These are phyloP conservation scores for Semnopithecus entellus DNA, from an alignment of 2,113 vertebrate species.

Conservation along the genomic window DNA sequence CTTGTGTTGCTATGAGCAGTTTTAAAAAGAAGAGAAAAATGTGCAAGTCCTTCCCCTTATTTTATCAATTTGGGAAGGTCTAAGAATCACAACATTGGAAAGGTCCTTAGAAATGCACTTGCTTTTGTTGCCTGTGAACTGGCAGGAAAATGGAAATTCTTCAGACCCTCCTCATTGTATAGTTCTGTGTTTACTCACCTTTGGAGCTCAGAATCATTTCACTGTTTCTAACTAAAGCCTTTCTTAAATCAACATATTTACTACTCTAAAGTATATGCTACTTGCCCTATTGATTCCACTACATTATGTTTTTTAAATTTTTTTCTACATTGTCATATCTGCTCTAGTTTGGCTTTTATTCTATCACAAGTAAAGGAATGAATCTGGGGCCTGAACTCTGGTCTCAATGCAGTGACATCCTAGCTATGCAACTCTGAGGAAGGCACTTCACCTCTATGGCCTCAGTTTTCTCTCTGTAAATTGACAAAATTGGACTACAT, in stretches of 20 bases:
- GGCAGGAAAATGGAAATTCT: not conserved
- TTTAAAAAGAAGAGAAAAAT: conserved; percentile 9
- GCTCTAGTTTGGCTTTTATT: not conserved
- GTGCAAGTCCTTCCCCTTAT: not conserved
- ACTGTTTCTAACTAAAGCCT: not conserved
- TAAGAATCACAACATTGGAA: not conserved
- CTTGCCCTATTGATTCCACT: not conserved
- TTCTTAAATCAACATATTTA: conserved; percentile 14
- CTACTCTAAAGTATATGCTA: not conserved
- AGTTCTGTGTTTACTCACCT: not conserved
- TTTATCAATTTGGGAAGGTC: not conserved
- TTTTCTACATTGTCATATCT: not conserved
- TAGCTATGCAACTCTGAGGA: not conserved
- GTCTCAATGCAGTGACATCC: not conserved
- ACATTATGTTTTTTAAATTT: not conserved
- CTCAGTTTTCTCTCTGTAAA: not conserved
- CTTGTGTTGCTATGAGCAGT: not conserved
- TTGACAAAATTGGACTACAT: not conserved
- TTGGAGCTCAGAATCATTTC: not conserved
- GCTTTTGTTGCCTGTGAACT: not conserved
- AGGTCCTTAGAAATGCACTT: not conserved
- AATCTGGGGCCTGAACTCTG: not conserved
- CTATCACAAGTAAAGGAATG: not conserved
- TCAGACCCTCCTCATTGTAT: not conserved
- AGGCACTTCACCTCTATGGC: not conserved